Evolutionary conservation across 2,888 invertebrate genomes (phyloP), one percentile per base, ranked within the genome.

Genomic region (Keiferia lycopersicella): DNA sequence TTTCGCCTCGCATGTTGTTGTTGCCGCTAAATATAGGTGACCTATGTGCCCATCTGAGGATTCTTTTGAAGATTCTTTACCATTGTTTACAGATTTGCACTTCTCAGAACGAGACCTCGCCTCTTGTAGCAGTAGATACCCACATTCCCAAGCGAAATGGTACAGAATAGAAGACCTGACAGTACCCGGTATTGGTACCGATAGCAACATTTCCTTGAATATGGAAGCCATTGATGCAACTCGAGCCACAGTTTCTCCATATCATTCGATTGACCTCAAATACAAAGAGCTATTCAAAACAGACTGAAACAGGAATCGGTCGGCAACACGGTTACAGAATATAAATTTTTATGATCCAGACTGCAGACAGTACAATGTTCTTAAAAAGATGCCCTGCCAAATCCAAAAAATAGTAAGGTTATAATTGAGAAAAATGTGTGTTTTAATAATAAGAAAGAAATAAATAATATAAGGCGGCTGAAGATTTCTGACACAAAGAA

Each of bases 281-380:
- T 81, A 87, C 87, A 87, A 87, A 84, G 86, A 79, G 79, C 78
- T 74, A 79, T 86, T 71, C 26, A 26, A 26, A 26, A 26, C 26
- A 26, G 73, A 72, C 70, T 76, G 82, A 73, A 79, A 80, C 70
- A 67, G 65, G 76, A 79, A 65, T 79, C 72, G 68, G 34, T 16
- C 65, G 57, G 63, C 66, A 67, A 65, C 63, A 65, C 64, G 30
- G 64, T 63, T 63, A 34, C 61, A 38, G 67, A 67, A 68, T 14
- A 14, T 41, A 14, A 2, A 14, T 41, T 41, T 41, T n/a, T 6
- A 41, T 41, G 41, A n/a, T 14, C 14, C n/a, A 14, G 41, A 41
- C 14, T 12, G 6, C 12, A 1, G 14, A 14, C n/a, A 41, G 1
- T 34, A 41, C 3, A 14, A 41, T 6, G 12, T n/a, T n/a, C n/a